Conservation (phyloP, 2,797 vertebrate genomes). For the Notoglanidium macrostoma region DNA sequence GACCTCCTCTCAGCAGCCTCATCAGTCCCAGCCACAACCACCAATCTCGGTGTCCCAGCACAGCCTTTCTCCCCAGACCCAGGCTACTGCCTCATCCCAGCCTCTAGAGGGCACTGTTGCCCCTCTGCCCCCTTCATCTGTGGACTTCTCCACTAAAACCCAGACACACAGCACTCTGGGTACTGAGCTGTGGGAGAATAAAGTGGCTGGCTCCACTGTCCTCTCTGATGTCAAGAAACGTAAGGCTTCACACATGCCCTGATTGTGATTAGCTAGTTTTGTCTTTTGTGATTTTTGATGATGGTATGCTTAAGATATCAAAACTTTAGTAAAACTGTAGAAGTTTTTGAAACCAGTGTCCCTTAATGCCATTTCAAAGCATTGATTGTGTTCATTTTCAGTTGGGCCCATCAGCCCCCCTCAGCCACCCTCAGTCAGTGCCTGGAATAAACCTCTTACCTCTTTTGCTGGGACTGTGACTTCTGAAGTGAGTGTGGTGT, state of each 20-base stretch:
- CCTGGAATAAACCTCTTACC: constrained; percentile 98
- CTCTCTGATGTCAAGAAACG: constrained; percentile 93
- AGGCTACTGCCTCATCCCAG: constrained; percentile 70
- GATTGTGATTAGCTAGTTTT: neutral
- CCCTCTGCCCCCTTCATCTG: constrained; percentile 63
- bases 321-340: too few species aligned
- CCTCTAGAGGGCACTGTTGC: constrained; percentile 72
- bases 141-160: constrained; percentile 73
- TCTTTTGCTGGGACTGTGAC: constrained; percentile 87
- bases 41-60: constrained; percentile 71
- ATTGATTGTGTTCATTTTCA: constrained; percentile 62
- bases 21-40: constrained; percentile 58
- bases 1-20: constrained; percentile 54
- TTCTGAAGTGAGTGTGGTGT: constrained; percentile 81
- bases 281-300: neutral
- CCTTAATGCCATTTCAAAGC: neutral
- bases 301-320: neutral
- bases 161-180: constrained; percentile 83
- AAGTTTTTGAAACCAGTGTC: neutral
- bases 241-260: constrained; percentile 68
- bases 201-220: constrained; percentile 81
- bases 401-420: constrained; percentile 97
- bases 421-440: constrained; percentile 94
- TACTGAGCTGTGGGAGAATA: constrained; percentile 95
- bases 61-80: constrained; percentile 73